phyloP scores from a whole-genome alignment of 2,797 vertebrate species.

The Sarcoramphus papa region DNA sequence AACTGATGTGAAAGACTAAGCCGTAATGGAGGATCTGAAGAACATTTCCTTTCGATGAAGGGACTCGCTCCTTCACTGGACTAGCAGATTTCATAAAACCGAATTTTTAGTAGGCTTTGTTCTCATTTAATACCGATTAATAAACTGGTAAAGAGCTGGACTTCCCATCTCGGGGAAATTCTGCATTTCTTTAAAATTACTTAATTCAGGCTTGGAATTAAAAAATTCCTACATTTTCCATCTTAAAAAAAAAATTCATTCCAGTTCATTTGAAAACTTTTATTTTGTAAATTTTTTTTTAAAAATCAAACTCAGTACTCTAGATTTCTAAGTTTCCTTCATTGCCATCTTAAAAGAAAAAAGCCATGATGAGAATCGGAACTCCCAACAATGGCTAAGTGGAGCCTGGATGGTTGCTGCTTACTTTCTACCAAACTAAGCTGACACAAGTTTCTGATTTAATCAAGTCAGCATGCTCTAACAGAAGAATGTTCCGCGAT shows the following conservation, averaged over 20 bases:
- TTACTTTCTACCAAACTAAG: not conserved
- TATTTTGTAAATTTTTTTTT: not conserved
- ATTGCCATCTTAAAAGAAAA: not conserved
- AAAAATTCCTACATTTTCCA: not conserved
- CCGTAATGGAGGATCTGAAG: not conserved
- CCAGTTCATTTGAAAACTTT: not conserved
- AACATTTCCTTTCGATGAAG: not conserved
- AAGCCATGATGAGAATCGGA: not conserved
- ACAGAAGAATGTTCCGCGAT: not conserved
- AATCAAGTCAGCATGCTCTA: not conserved
- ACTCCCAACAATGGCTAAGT: not conserved
- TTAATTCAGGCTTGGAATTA: not conserved
- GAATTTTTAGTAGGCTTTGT: not conserved
- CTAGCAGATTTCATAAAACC: not conserved
- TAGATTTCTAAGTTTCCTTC: not conserved
- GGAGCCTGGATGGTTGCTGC: not conserved
- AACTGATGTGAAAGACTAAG: not conserved
- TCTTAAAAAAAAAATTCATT: not conserved
- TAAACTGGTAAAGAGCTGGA: not conserved
- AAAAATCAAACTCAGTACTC: not conserved
- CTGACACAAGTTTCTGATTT: not conserved
- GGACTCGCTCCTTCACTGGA: not conserved
- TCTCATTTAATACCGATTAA: not conserved
- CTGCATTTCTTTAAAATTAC: not conserved
- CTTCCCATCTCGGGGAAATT: not conserved